phyloP scores from a whole-genome alignment of 1,140 invertebrate genomes.

The Hypothenemus hampei region DNA sequence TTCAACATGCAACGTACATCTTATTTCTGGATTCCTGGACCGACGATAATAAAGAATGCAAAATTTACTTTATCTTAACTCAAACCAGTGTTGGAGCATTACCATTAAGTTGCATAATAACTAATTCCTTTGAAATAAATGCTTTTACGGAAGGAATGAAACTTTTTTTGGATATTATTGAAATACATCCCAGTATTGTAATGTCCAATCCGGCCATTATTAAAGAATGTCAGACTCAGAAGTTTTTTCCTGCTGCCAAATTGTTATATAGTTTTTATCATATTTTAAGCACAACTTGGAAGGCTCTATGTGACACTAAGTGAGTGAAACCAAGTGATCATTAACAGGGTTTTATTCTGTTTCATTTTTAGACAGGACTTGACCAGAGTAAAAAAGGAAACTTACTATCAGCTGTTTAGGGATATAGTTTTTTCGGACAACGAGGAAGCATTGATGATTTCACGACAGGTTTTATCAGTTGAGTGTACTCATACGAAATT shows the following conservation, averaged over 20 bases:
- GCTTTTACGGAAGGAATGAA: slow-evolving; percentile 13
- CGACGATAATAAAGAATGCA: slow-evolving; percentile 7
- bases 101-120: slow-evolving; percentile 9
- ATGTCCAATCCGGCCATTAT: slow-evolving; percentile 2
- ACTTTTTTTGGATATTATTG: slow-evolving; percentile 9
- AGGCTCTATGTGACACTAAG: slow-evolving; percentile 4
- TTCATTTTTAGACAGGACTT: slow-evolving; percentile 13
- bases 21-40: slow-evolving; percentile 8
- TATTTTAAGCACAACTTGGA: slow-evolving; percentile 4
- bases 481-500: slow-evolving; percentile 15
- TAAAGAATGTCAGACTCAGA: slow-evolving; percentile 1
- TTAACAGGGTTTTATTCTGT: not conserved
- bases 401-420: slow-evolving; percentile 16
- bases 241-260: slow-evolving; percentile 13
- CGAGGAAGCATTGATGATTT: slow-evolving; percentile 2
- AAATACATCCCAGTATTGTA: slow-evolving; percentile 5
- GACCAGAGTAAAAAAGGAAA: slow-evolving; percentile 7
- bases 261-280: slow-evolving; percentile 12
- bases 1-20: slow-evolving; percentile 8
- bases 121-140: not conserved
- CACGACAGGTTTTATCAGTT: slow-evolving; percentile 11
- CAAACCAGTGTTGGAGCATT: slow-evolving; percentile 7
- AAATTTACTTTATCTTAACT: slow-evolving; percentile 13
- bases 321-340: too few species aligned
- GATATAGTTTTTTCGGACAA: slow-evolving; percentile 12